Percentiles rank a stretch among this genome's conserved stretches.
These are phyloP conservation scores for Drosophila arizonae DNA, from an alignment of 1,140 invertebrate species.

Conservation along the genomic window DNA sequence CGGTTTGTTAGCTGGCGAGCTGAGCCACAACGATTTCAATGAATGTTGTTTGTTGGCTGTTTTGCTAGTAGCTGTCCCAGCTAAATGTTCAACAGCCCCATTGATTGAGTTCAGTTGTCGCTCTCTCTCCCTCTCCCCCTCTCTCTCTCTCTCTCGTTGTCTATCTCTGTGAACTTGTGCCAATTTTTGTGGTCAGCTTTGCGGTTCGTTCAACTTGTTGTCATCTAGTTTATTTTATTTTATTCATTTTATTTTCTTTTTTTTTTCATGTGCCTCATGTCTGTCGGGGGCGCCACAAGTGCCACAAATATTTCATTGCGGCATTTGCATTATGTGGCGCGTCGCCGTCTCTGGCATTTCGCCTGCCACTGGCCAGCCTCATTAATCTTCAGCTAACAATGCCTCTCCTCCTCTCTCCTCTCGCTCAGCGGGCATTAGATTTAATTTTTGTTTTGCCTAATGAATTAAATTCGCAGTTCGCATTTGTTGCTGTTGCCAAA, in stretches of 20 bases:
- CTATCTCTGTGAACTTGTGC: slow-evolving; percentile 32
- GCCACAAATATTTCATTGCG: slow-evolving; percentile 68
- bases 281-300: slow-evolving; percentile 44
- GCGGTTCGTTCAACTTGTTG: slow-evolving; percentile 68
- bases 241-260: neutral
- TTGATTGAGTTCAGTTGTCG: slow-evolving; percentile 24
- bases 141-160: neutral
- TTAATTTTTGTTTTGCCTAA: slow-evolving; percentile 12
- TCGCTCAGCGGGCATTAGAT: neutral
- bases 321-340: slow-evolving; percentile 62
- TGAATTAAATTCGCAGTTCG: slow-evolving; percentile 32
- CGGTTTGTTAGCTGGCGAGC: neutral
- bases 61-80: neutral
- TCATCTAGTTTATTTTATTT: slow-evolving; percentile 12
- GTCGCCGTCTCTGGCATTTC: slow-evolving; percentile 22
- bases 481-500: slow-evolving; percentile 5
- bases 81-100: neutral
- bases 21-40: slow-evolving; percentile 20
- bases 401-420: neutral
- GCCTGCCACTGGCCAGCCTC: slow-evolving; percentile 46
- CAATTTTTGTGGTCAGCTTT: slow-evolving; percentile 24
- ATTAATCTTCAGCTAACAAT: slow-evolving; percentile 38
- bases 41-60: slow-evolving; percentile 5
- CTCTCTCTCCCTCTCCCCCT: neutral
- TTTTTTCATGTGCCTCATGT: slow-evolving; percentile 7